Conservation (phyloP, 2,888 invertebrate genomes). For the Dicyrtomina minuta region DNA sequence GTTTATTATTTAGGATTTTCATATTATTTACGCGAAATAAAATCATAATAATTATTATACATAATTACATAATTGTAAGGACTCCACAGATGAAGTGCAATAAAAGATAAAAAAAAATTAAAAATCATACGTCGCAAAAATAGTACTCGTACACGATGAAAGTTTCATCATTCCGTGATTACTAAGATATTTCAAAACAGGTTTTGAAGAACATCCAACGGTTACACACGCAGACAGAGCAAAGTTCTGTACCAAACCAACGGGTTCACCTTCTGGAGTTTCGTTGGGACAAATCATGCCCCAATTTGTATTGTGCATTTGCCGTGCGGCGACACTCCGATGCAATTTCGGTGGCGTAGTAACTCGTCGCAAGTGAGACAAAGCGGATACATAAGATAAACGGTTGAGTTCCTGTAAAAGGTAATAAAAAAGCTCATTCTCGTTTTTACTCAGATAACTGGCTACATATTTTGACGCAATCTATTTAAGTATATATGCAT, state of each 20-base stretch:
- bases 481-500: too few relatives aligned
- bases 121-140: background rate
- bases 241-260: slow-evolving; percentile 36
- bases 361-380: slow-evolving; percentile 62
- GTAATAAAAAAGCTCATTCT: background rate
- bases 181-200: slow-evolving; percentile 11
- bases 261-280: slow-evolving; percentile 33
- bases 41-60: too few relatives aligned
- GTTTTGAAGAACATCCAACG: slow-evolving; percentile 3
- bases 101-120: too few relatives aligned
- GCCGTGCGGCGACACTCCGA: slow-evolving; percentile 64
- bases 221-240: slow-evolving; percentile 29
- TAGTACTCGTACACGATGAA: too few relatives aligned
- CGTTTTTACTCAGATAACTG: too few relatives aligned
- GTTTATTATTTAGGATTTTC: too few relatives aligned
- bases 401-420: slow-evolving; percentile 32
- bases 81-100: too few relatives aligned
- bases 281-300: slow-evolving; percentile 55
- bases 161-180: background rate
- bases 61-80: too few relatives aligned
- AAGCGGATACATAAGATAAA: slow-evolving; percentile 60
- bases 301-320: slow-evolving; percentile 66
- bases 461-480: too few relatives aligned
- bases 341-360: slow-evolving; percentile 66
- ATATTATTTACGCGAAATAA: too few relatives aligned